Conservation (phyloP, 2,888 invertebrate species). For the Caenorhabditis uteleia region DNA sequence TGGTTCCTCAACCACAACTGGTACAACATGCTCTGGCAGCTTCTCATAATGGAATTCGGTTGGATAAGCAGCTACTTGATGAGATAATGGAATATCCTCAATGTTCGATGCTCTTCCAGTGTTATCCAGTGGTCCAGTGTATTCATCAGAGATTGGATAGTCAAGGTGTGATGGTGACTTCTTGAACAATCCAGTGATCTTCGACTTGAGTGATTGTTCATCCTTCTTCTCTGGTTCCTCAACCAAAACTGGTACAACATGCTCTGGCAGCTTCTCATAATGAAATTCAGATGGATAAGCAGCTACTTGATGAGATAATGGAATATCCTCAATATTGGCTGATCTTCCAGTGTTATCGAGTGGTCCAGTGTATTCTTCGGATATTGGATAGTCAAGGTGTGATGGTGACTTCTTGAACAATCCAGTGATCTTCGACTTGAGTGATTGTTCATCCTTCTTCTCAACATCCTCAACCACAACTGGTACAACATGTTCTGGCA, state of each 20-base stretch:
- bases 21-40: not conserved
- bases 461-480: not conserved
- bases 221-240: not conserved
- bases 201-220: not conserved
- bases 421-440: slow-evolving; percentile 1
- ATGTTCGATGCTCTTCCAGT: not conserved
- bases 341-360: not conserved
- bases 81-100: not conserved
- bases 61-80: not conserved
- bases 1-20: not conserved
- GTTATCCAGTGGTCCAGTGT: slow-evolving; percentile 12
- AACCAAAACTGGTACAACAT: not conserved
- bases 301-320: not conserved
- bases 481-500: not conserved
- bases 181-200: slow-evolving; percentile 1
- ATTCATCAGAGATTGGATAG: slow-evolving; percentile 11
- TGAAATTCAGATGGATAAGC: not conserved
- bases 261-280: slow-evolving; percentile 1
- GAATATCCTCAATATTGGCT: not conserved
- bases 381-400: not conserved
- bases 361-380: not conserved
- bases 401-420: slow-evolving; percentile 1
- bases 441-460: not conserved
- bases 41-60: not conserved
- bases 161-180: slow-evolving; percentile 21